A percentile compares a stretch with the other conserved stretches of the same genome.
Evolutionary conservation across 2,113 vertebrate species (phyloP).

Genomic region (Vidua chalybeata): DNA sequence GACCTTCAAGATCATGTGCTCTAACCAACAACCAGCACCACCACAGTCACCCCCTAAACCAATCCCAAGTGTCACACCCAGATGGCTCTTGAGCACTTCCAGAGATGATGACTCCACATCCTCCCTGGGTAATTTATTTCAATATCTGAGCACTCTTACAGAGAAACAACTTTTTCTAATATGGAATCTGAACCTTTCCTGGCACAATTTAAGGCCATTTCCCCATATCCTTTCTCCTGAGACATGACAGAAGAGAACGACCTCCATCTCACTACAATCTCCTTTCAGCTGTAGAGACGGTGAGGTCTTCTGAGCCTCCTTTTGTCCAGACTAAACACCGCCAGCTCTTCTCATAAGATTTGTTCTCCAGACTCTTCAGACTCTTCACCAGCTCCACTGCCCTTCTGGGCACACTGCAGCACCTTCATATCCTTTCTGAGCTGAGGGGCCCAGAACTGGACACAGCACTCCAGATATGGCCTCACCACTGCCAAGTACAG

Average conservation of each 20-base stretch:
- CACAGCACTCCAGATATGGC: too few relatives aligned
- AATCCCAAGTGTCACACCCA: not conserved
- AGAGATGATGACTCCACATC: not conserved
- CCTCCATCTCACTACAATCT: not conserved
- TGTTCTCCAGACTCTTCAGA: not conserved
- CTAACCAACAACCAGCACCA: not conserved
- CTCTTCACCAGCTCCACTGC: not conserved
- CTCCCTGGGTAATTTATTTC: not conserved
- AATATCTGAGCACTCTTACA: not conserved
- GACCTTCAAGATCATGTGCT: not conserved
- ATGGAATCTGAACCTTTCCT: not conserved
- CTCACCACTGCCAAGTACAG: rapidly evolving
- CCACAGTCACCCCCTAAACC: not conserved
- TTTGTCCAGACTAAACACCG: not conserved
- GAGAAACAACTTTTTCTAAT: not conserved
- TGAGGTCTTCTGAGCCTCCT: not conserved
- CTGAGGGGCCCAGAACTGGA: not conserved
- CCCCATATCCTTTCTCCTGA: not conserved
- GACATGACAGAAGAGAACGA: rapidly evolving
- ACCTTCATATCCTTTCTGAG: not conserved
- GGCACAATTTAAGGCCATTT: not conserved
- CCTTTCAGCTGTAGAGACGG: not conserved
- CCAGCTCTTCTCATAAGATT: not conserved
- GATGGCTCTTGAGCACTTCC: not conserved
- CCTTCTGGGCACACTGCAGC: not conserved